phyloP scores from a whole-genome alignment of 2,888 invertebrate species.

The Drosophila melanocephala region DNA sequence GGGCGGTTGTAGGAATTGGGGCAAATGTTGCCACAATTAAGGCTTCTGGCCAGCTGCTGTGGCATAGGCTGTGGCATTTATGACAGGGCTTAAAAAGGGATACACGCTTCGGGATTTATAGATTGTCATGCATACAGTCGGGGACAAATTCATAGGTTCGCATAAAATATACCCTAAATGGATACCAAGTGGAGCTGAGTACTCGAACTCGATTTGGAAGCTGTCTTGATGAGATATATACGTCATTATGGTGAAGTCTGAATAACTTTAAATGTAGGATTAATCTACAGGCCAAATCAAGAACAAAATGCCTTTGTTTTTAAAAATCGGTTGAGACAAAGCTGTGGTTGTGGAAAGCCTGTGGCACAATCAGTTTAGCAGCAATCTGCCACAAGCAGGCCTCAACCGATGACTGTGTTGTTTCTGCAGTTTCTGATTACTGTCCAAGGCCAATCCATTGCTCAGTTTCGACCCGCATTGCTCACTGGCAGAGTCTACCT shows the following conservation, averaged over 20 bases:
- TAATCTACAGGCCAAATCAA: too few species aligned
- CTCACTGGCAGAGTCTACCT: background rate
- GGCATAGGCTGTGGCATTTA: background rate
- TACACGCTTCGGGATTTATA: background rate
- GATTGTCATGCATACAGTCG: background rate
- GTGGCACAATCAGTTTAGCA: too few species aligned
- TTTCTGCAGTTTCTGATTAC: background rate
- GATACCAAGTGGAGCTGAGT: background rate
- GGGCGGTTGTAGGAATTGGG: background rate
- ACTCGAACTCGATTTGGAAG: background rate
- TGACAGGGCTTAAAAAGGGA: background rate
- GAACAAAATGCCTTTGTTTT: too few species aligned
- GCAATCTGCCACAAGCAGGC: background rate
- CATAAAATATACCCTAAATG: background rate
- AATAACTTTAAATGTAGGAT: background rate
- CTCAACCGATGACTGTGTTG: background rate
- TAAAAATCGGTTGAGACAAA: fast-evolving
- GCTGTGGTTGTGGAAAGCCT: too few species aligned
- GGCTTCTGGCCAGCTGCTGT: slow-evolving; percentile 16
- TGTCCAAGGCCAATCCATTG: background rate
- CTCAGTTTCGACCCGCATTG: fast-evolving
- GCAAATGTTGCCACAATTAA: background rate
- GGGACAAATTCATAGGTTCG: background rate
- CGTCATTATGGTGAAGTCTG: too few species aligned
- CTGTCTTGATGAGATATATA: fast-evolving